Evolutionary conservation across 2,888 invertebrate genomes (phyloP).

Genomic region (Sthenelais limicola): DNA sequence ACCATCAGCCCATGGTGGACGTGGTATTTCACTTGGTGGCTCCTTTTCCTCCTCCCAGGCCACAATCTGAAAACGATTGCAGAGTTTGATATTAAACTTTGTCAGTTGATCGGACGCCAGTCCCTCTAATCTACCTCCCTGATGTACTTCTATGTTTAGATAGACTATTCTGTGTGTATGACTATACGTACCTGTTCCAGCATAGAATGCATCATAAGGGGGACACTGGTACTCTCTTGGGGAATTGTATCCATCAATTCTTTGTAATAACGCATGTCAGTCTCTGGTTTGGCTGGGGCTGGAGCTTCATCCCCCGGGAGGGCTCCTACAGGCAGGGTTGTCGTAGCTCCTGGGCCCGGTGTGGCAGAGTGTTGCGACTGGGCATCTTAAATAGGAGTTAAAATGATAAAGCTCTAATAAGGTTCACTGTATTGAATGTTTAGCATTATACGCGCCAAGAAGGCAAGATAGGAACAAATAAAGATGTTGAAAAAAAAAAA

Average conservation of each 20-base stretch:
- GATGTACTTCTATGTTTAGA: too few species aligned
- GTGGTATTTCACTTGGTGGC: conserved; percentile 66
- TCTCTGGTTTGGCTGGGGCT: conserved; percentile 43
- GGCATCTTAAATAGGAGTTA: conserved; percentile 30
- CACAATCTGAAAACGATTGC: conserved; percentile 64
- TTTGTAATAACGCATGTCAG: conserved; percentile 71
- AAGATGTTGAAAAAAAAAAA: too few species aligned
- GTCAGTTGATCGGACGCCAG: too few species aligned
- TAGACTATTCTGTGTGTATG: not conserved
- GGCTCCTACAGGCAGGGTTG: conserved; percentile 1
- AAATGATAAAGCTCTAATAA: too few species aligned
- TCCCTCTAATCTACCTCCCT: too few species aligned
- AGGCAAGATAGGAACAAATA: too few species aligned
- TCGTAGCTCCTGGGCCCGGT: conserved; percentile 28
- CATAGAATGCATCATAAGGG: conserved; percentile 70
- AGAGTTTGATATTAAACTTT: too few species aligned
- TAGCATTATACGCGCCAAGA: too few species aligned
- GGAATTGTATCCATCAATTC: conserved; percentile 70
- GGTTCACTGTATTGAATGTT: too few species aligned
- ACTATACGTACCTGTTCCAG: conserved; percentile 66
- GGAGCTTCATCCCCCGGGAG: conserved; percentile 30
- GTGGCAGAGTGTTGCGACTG: conserved; percentile 41
- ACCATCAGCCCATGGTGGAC: conserved; percentile 62
- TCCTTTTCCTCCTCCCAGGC: conserved; percentile 65
- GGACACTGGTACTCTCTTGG: conserved; percentile 68